Conservation (phyloP, 2,113 vertebrate genomes). For the Gopherus evgoodei region DNA sequence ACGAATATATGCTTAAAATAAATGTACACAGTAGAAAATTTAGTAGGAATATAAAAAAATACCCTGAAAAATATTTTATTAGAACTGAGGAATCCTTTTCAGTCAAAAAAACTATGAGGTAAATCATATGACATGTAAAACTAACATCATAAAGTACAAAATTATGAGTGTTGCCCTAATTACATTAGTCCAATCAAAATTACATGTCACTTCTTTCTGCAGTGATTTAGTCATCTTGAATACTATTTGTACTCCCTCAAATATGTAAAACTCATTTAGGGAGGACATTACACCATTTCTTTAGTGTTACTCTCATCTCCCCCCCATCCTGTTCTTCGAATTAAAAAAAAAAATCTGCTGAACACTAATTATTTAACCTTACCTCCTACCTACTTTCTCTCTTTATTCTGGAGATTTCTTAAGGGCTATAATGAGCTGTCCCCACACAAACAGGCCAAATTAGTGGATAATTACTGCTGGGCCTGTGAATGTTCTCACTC, state of each 20-base stretch:
- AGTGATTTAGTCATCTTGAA: conserved; percentile 23
- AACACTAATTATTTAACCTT: conserved; percentile 97
- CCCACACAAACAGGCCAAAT: conserved; percentile 97
- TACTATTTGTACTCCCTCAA: conserved; percentile 45
- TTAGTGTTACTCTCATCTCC: conserved; percentile 76
- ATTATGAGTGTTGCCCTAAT: conserved; percentile 16
- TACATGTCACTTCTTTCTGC: conserved; percentile 28
- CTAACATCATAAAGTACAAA: conserved; percentile 48
- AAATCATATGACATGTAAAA: conserved; percentile 22
- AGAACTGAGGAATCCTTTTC: conserved; percentile 26
- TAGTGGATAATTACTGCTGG: conserved; percentile 97
- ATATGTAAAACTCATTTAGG: conserved; percentile 67
- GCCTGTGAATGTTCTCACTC: conserved; percentile 90
- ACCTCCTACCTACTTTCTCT: conserved; percentile 94
- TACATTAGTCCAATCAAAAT: conserved; percentile 39
- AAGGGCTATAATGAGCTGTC: conserved; percentile 97
- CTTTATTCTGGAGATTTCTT: conserved; percentile 94
- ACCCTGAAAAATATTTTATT: conserved; percentile 4
- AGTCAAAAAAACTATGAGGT: neutral
- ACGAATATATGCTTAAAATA: neutral
- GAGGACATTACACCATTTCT: conserved; percentile 50
- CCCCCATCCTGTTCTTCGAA: conserved; percentile 74
- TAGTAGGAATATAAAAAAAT: neutral
- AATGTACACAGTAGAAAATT: neutral
- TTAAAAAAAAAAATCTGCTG: conserved; percentile 79